Conservation (phyloP, 2,888 invertebrate genomes). For the Melolontha melolontha region DNA sequence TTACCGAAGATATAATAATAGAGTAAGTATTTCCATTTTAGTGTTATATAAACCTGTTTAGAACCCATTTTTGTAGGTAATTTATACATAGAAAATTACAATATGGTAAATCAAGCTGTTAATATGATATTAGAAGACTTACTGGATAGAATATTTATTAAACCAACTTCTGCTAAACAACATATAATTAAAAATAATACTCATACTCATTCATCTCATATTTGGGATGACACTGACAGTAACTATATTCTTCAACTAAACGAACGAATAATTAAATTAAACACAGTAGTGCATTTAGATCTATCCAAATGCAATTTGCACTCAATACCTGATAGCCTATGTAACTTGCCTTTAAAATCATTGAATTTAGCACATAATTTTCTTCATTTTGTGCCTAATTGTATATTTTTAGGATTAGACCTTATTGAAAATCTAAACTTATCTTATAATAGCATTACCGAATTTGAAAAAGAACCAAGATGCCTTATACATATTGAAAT, state of each 20-base stretch:
- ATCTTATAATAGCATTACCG: constrained; percentile 26
- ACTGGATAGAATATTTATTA: too few relatives aligned
- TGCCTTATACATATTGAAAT: constrained; percentile 21
- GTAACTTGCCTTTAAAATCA: constrained; percentile 13
- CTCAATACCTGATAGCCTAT: constrained; percentile 22
- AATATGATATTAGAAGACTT: too few relatives aligned
- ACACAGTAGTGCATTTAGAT: constrained; percentile 20
- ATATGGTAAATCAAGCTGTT: too few relatives aligned
- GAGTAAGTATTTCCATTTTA: too few relatives aligned
- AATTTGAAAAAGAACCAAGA: constrained; percentile 35
- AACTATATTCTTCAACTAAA: constrained; percentile 12
- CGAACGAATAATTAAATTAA: background rate
- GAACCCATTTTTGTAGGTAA: too few relatives aligned
- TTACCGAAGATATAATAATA: too few relatives aligned
- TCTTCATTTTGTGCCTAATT: constrained; percentile 16
- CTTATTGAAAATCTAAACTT: constrained; percentile 20
- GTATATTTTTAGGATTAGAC: constrained; percentile 18
- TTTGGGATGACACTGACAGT: background rate
- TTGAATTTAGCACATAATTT: constrained; percentile 30
- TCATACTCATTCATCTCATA: background rate
- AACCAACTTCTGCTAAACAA: too few relatives aligned
- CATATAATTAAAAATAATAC: background rate
- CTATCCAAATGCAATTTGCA: constrained; percentile 13
- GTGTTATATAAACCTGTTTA: too few relatives aligned
- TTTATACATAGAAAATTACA: too few relatives aligned